Base-by-base conservation (phyloP, 37 sponge, comb jelly and placozoan species). In the Spongilla lacustris region DNA sequence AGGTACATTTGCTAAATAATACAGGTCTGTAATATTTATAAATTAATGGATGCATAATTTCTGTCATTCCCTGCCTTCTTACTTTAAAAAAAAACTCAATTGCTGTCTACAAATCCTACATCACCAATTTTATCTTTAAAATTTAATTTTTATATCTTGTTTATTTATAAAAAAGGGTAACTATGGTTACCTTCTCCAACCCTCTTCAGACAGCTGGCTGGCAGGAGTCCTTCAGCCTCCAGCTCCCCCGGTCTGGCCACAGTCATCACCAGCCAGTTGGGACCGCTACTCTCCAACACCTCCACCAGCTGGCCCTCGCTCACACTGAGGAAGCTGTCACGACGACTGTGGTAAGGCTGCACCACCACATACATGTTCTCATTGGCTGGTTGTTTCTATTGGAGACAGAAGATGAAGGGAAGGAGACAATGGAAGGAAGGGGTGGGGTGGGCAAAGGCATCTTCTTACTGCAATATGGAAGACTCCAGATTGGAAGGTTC, bases 261-360 rank as follows among this genome's bases (percentile, higher is more conserved):
- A 8, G 94, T 85, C 28, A 84, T 76, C n/a, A 95, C 96, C 72
- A 95, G 46, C 93, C 93, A 95, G 48, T 77, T 72, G 38, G 19
- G 49, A n/a, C 87, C 76, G 21, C 74, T 71, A 14, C 84, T 78
- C 76, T 95, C 90, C 49, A 95, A 82, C 76, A 95, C 93, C 80
- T 92, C 93, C 38, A 95, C 96, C 76, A 84, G 50, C 83, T 92
- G 91, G 13, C 93, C 93, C 75, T 68, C 37, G 66, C 69, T 17
- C 85, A 95, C 83, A 11, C 73, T 26, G 26, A 92, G 82, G 34
- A 84, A 90, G 26, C 80, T 90, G 0, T 94, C 90, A 27, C 69
- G 71, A 21, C 69, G 77, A 0, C 50, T 41, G 27, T 26, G 10
- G 37, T 36, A 66, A 11, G 50, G 30, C 74, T 69, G 73, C 48